These are phyloP conservation scores for Mesochorus sp. DNA, from an alignment of 2,888 invertebrate genomes.

Conservation along the genomic window DNA sequence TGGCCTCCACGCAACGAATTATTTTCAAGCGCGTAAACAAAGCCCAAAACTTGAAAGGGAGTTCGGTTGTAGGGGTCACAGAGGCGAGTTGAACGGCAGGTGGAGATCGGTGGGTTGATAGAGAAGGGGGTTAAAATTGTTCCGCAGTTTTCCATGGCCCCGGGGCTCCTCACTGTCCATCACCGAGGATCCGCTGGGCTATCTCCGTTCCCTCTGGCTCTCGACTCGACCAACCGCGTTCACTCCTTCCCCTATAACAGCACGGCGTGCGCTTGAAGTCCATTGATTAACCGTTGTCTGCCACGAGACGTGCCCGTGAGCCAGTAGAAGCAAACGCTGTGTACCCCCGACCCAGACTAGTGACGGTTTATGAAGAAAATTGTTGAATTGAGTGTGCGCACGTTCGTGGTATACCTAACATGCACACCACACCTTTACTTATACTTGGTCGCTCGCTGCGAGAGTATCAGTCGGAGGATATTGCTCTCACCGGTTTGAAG, in stretches of 20 bases:
- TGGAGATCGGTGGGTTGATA: conserved; percentile 27
- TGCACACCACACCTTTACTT: background rate
- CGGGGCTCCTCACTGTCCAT: conserved; percentile 63
- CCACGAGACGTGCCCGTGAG: conserved; percentile 62
- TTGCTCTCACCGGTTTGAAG: background rate
- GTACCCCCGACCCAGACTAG: conserved; percentile 54
- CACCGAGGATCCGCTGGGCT: conserved; percentile 57
- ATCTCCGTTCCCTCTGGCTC: conserved; percentile 32
- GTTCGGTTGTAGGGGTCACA: conserved; percentile 40
- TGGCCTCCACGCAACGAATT: conserved; percentile 67
- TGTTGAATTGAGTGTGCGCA: conserved; percentile 72
- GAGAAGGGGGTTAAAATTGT: conserved; percentile 75
- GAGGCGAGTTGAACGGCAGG: conserved; percentile 33
- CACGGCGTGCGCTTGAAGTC: conserved; percentile 79
- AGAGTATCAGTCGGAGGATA: background rate
- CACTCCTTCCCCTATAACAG: conserved; percentile 12
- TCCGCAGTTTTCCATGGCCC: conserved; percentile 76
- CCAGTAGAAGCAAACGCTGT: conserved; percentile 49
- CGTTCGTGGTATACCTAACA: background rate
- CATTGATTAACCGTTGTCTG: conserved; percentile 81
- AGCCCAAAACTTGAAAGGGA: conserved; percentile 78
- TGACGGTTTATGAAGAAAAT: conserved; percentile 77
- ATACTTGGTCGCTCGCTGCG: background rate
- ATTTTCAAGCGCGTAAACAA: conserved; percentile 79
- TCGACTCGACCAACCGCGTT: conserved; percentile 24